Base-by-base conservation (phyloP, 2,113 vertebrate species). In the Neolamprologus sp. region DNA sequence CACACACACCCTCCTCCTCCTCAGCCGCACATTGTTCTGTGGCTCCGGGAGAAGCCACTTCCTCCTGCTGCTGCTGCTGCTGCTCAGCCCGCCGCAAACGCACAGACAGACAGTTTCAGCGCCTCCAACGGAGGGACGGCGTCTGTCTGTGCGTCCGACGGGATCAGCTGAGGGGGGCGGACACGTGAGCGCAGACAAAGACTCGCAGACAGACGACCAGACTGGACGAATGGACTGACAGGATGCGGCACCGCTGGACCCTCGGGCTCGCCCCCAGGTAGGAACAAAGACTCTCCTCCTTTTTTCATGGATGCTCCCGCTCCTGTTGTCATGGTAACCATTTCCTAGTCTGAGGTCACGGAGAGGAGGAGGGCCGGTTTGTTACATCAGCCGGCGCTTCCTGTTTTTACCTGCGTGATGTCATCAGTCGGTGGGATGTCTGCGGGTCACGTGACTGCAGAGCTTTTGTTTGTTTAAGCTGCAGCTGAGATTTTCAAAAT, bases 241-340 rank as follows among this genome's bases (percentile, higher is more conserved):
- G 42, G 23, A 78, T 78, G 71, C 26, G 42, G 81, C 65, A 47
- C 75, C 17, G 82, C 65, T 55, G 85, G 85, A 92, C 16, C 35
- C 21, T 75, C 21, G 35, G 82, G 75, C 60, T 53, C 58, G 40
- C 82, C 87, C 87, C 84, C 78, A 94, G 93, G 93, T 94, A 87
- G 91, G 68, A 87, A 92, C 79, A 91, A 91, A 91, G 90, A 49
- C 55, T 19, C 13, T 12, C 7, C 47, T 23, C 65, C 53, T 63
- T 21, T 53, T 26, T 5, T 60, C 42, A 8, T 21, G 49, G 91
- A 90, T 92, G 86, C 88, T 57, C 73, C 63, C 19, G 3, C 86
- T 89, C n/a, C 63, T 13, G 92, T 88, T 81, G 92, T 88, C 91
- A 94, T 91, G 90, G 91, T 53, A 92, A 94, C 94, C 90, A 89